Evolutionary conservation across 2,797 vertebrate genomes (phyloP).

Genomic region (Petrocephalus schoutedeni): DNA sequence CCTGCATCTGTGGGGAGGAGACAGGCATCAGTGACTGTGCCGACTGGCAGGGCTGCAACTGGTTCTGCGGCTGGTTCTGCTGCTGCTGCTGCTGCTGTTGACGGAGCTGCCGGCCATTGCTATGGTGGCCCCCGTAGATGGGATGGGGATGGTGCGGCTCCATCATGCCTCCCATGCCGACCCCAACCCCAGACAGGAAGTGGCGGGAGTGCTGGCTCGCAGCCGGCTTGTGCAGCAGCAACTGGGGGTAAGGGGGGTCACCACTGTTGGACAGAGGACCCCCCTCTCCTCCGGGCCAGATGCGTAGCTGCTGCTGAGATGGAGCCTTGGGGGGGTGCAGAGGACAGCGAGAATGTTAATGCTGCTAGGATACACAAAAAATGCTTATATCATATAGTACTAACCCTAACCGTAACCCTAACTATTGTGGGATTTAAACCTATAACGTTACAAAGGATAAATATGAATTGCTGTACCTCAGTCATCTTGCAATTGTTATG

Average conservation of each 20-base stretch:
- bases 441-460: neutral
- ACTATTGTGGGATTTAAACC: neutral
- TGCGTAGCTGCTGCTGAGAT: constrained; percentile 80
- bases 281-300: constrained; percentile 84
- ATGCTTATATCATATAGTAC: neutral
- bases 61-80: constrained; percentile 56
- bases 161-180: constrained; percentile 43
- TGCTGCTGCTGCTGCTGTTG: constrained; percentile 47
- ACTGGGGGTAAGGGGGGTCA: constrained; percentile 73
- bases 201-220: constrained; percentile 76
- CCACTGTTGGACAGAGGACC: constrained; percentile 56
- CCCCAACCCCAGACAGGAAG: constrained; percentile 60
- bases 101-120: constrained; percentile 65
- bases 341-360: neutral
- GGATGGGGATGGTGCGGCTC: constrained; percentile 74
- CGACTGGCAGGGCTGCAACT: constrained; percentile 41
- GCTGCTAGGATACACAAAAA: neutral
- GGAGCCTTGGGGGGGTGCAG: constrained; percentile 59
- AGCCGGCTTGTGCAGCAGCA: constrained; percentile 78
- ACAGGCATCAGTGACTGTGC: constrained; percentile 62
- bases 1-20: constrained; percentile 74
- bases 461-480: neutral
- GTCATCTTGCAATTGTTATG: neutral
- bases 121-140: constrained; percentile 67
- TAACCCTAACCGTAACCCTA: neutral